Conservation (phyloP, 2,113 vertebrate genomes). For the Pteropus alecto region DNA sequence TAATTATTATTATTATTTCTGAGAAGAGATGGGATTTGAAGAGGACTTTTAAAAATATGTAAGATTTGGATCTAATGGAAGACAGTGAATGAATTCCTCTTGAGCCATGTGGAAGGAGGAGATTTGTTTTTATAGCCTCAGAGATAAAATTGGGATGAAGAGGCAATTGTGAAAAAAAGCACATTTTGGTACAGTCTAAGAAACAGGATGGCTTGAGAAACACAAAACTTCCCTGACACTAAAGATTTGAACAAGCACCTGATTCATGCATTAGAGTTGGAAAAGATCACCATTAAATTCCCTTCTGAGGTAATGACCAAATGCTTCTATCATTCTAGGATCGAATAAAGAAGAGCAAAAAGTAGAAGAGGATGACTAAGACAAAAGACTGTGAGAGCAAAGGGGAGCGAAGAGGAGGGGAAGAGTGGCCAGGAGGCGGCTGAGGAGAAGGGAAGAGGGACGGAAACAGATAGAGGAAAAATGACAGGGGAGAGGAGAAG, state of each 20-base stretch:
- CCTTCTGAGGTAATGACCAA: neutral
- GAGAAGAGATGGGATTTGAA: neutral
- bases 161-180: neutral
- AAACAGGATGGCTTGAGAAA: neutral
- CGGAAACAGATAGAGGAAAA: neutral
- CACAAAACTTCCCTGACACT: neutral
- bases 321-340: neutral
- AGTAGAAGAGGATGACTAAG: neutral
- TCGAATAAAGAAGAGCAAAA: slow-evolving; percentile 4
- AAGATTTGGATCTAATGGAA: neutral
- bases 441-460: neutral
- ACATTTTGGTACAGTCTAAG: slow-evolving; percentile 13
- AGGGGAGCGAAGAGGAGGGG: neutral
- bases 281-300: neutral
- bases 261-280: neutral
- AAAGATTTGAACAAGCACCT: neutral
- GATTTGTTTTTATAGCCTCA: neutral
- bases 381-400: neutral
- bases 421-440: neutral
- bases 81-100: neutral
- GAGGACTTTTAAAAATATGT: neutral
- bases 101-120: neutral
- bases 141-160: neutral
- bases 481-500: neutral
- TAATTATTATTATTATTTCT: neutral